These are phyloP conservation scores for Andrena flavipes DNA, from an alignment of 2,888 invertebrate species.

Conservation along the genomic window DNA sequence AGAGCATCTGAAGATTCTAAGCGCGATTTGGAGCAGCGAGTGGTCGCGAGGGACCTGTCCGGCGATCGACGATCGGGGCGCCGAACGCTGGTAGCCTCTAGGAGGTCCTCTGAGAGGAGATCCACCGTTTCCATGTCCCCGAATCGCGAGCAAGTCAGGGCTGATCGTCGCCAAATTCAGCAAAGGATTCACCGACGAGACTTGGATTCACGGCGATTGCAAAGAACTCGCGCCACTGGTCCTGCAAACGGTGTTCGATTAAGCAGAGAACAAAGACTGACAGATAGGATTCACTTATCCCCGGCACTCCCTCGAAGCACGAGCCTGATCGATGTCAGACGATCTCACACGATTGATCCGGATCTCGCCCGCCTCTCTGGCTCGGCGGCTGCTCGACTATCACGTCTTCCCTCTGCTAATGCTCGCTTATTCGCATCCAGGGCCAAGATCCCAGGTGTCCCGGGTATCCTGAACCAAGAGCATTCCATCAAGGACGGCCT, in stretches of 20 bases:
- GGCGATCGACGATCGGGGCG: slow-evolving; percentile 21
- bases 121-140: background rate
- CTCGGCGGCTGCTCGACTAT: background rate
- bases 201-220: too few relatives aligned
- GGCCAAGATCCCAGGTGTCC: background rate
- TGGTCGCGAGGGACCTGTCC: background rate
- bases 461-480: slow-evolving; percentile 1
- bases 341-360: slow-evolving; percentile 17
- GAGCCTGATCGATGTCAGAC: slow-evolving; percentile 12
- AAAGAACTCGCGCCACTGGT: background rate
- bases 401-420: background rate
- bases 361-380: background rate
- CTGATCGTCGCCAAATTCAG: background rate
- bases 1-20: background rate
- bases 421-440: slow-evolving; percentile 11
- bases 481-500: slow-evolving; percentile 44
- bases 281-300: background rate
- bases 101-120: slow-evolving; percentile 10
- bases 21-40: background rate
- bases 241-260: slow-evolving; percentile 2
- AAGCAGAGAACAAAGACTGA: slow-evolving; percentile 23
- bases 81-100: background rate
- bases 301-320: background rate
- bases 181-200: too few relatives aligned
- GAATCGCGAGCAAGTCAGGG: slow-evolving; percentile 10